A percentile compares a stretch with the other conserved stretches of the same genome.
phyloP scores from a whole-genome alignment of 2,113 vertebrate genomes.

The Bothrops jararaca region DNA sequence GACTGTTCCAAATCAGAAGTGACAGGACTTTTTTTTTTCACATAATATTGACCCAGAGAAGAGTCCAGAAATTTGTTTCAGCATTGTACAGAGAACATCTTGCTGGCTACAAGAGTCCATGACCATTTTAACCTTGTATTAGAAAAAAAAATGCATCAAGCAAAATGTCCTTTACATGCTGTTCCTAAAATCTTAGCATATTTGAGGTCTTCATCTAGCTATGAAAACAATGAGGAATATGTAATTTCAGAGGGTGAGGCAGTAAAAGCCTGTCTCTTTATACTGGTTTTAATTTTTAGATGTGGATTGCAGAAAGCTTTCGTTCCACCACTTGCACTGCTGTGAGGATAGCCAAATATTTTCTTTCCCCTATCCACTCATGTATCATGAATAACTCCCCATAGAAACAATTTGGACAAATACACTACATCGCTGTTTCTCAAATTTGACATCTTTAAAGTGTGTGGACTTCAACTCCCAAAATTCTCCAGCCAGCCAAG shows the following conservation, averaged over 20 bases:
- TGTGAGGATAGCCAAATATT: not conserved
- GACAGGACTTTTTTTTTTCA: not conserved
- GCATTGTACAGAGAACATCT: not conserved
- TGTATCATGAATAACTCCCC: not conserved
- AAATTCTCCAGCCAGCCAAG: not conserved
- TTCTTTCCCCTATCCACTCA: not conserved
- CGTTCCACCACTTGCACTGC: not conserved
- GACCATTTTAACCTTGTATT: not conserved
- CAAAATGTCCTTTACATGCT: not conserved
- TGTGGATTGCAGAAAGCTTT: not conserved
- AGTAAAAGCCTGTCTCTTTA: not conserved
- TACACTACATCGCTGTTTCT: not conserved
- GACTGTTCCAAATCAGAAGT: not conserved
- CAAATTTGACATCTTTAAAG: not conserved
- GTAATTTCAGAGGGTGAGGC: not conserved
- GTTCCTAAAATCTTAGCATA: not conserved
- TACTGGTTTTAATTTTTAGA: not conserved
- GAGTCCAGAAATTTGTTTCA: not conserved
- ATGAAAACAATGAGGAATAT: not conserved
- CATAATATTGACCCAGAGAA: not conserved
- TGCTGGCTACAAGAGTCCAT: not conserved
- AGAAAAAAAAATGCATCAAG: not conserved
- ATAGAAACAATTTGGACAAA: not conserved
- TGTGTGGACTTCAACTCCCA: not conserved
- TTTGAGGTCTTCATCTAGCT: not conserved